Base-by-base conservation (phyloP, 2,888 invertebrate species). In the Carterocephalus palaemon region DNA sequence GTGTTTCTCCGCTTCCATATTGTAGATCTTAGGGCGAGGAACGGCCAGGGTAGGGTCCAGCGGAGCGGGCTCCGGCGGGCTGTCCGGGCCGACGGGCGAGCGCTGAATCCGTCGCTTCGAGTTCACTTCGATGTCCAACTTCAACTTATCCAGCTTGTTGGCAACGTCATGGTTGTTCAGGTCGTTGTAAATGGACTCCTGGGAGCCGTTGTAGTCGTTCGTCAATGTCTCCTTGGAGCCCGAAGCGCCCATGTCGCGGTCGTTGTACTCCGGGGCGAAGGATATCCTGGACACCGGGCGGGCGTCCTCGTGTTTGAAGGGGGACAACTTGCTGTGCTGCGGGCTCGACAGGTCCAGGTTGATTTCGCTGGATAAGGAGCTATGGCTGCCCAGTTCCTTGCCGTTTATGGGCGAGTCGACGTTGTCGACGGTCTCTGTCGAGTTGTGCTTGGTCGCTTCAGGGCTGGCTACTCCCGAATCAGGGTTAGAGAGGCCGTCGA, bases 381-480 rank as follows among this genome's bases (percentile, higher is more conserved):
- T 78, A 43, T 80, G 87, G 28, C 84, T 83, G 12, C 84, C 83
- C 7, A 81, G 60, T 42, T 83, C 82, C 31, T 88, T 87, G 9
- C 80, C 76, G 15, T 82, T 81, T 3, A 65, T 66, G 0, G 86
- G 86, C 0, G 85, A 86, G 40, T 86, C 84, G 1, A 85, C 85
- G 46, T 85, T 84, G 38, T 85, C 83, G 0, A 83, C 77, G 0
- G 88, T 84, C 56, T 88, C 89, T 0, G 86, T 84, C 0, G 89
- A 87, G 52, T 88, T 89, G 51, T 88, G 88, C 59, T 89, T 89
- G 1, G 89, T 88, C 0, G 84, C 83, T 22, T 88, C 88, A 0
- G 90, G 89, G 59, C 89, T 90, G 5, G 89, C 86, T 2, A 89
- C 84, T 0, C 88, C 86, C 0, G 90, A 89, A 43, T 88, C 88